phyloP scores from a whole-genome alignment of 2,113 vertebrate genomes.

The Motacilla alba region DNA sequence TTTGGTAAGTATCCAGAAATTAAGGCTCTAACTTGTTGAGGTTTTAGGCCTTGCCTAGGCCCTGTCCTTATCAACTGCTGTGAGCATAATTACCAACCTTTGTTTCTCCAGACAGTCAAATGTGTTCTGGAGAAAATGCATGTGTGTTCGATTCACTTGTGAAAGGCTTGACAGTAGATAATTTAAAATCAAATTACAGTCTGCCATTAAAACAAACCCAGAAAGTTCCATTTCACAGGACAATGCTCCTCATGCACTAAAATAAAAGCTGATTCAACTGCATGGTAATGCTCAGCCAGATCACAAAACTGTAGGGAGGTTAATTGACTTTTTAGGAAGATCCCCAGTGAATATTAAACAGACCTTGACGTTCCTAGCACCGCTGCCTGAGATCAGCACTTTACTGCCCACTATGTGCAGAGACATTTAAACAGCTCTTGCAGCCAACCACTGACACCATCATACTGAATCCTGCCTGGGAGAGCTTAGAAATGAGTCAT shows the following conservation, averaged over 20 bases:
- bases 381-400: background rate
- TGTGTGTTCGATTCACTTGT: background rate
- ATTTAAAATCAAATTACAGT: conserved; percentile 36
- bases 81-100: conserved; percentile 9
- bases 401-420: background rate
- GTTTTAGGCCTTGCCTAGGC: background rate
- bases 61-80: background rate
- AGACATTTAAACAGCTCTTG: background rate
- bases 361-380: background rate
- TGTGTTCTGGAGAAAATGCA: conserved; percentile 15
- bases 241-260: background rate
- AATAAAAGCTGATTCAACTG: conserved; percentile 8
- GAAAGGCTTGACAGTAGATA: background rate
- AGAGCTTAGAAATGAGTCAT: background rate
- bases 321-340: conserved; percentile 44
- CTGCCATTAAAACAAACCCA: background rate
- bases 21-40: background rate
- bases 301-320: background rate
- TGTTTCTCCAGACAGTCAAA: conserved; percentile 45
- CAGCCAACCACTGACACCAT: background rate
- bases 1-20: conserved; percentile 30
- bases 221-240: conserved; percentile 2
- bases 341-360: conserved; percentile 6
- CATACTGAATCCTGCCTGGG: background rate
- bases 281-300: background rate